A percentile compares a stretch with the other conserved stretches of the same genome.
These are phyloP conservation scores for Nemurella pictetii DNA, from an alignment of 2,888 invertebrate genomes.

Conservation along the genomic window DNA sequence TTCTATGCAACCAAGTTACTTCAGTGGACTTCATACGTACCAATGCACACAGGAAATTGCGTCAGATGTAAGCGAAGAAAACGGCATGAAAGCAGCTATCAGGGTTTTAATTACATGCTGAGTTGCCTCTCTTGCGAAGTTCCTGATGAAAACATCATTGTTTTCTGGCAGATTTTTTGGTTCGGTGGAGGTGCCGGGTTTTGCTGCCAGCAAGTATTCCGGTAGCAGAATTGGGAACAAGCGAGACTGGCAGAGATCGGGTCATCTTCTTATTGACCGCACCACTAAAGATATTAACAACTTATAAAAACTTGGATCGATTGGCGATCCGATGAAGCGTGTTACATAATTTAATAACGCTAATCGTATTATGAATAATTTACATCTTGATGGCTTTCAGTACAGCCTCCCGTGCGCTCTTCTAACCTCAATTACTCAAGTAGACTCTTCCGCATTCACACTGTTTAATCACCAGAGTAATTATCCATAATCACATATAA, in stretches of 20 bases:
- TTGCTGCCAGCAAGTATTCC: too few species aligned
- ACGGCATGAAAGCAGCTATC: too few species aligned
- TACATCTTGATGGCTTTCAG: conserved; percentile 1
- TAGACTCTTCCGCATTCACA: neutral
- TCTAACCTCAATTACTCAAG: neutral
- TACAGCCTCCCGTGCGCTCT: neutral
- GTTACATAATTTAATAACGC: conserved; percentile 3
- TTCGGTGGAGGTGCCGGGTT: neutral
- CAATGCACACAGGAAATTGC: neutral
- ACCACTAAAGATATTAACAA: neutral
- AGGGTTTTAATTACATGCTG: neutral
- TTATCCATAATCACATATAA: conserved; percentile 9
- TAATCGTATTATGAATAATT: conserved; percentile 22
- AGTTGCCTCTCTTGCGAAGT: neutral
- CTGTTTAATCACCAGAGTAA: neutral
- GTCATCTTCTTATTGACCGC: neutral
- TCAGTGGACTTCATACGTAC: too few species aligned
- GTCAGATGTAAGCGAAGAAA: neutral
- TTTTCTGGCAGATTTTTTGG: too few species aligned
- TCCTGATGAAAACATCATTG: too few species aligned
- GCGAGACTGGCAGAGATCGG: too few species aligned
- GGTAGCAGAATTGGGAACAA: too few species aligned
- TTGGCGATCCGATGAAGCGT: neutral
- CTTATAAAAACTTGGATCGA: neutral
- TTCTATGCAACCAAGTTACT: too few species aligned